phyloP scores from a whole-genome alignment of 2,797 vertebrate species.

The Rhinogobio ventralis region DNA sequence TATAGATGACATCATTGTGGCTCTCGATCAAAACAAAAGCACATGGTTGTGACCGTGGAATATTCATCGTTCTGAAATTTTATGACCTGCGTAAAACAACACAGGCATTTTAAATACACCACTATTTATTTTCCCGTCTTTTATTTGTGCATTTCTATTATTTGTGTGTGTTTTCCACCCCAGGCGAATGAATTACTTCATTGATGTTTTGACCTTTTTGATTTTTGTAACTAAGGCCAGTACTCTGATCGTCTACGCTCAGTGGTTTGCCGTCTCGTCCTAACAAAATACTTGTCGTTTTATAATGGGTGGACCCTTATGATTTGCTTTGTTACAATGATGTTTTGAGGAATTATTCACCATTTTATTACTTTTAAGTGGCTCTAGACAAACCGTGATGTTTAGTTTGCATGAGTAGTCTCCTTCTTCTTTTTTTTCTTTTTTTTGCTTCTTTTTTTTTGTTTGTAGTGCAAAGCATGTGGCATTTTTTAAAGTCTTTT shows the following conservation, averaged over 20 bases:
- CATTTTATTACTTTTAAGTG: slow-evolving; percentile 36
- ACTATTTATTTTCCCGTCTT: slow-evolving; percentile 25
- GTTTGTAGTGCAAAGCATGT: background rate
- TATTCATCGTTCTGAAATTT: slow-evolving; percentile 21
- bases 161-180: slow-evolving; percentile 33
- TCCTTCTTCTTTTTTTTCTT: slow-evolving; percentile 1
- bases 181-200: slow-evolving; percentile 44
- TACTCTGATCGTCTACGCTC: slow-evolving; percentile 32
- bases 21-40: slow-evolving; percentile 45
- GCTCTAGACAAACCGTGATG: slow-evolving; percentile 35
- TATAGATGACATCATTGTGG: slow-evolving; percentile 50
- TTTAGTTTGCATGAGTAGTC: slow-evolving; percentile 22
- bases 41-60: slow-evolving; percentile 23
- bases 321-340: slow-evolving; percentile 55
- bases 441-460: too few relatives aligned
- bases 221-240: slow-evolving; percentile 38
- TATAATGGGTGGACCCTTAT: slow-evolving; percentile 46
- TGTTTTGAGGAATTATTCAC: slow-evolving; percentile 47
- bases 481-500: background rate
- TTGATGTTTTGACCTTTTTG: slow-evolving; percentile 53
- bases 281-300: slow-evolving; percentile 35
- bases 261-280: slow-evolving; percentile 24
- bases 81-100: slow-evolving; percentile 43
- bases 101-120: slow-evolving; percentile 37
- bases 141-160: slow-evolving; percentile 42